phyloP scores from a whole-genome alignment of 2,113 vertebrate genomes.

The Pseudopodoces humilis region DNA sequence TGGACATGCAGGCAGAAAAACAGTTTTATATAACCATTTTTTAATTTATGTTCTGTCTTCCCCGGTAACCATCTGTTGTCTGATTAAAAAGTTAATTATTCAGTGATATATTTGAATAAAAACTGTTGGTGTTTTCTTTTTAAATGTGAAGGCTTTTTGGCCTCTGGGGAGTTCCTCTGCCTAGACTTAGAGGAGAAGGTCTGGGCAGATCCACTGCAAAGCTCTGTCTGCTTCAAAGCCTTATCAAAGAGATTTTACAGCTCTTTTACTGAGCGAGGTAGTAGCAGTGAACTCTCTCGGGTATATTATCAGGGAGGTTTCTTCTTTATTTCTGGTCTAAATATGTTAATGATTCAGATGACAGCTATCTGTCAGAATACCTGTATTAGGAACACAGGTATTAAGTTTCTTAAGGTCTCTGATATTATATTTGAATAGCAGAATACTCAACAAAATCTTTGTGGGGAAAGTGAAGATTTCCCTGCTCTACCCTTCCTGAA shows the following conservation, averaged over 20 bases:
- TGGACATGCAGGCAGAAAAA: not conserved
- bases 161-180: not conserved
- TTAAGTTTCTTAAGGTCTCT: not conserved
- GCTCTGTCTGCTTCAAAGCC: constrained; percentile 22
- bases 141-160: not conserved
- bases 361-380: not conserved
- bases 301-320: not conserved
- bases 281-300: not conserved
- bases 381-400: not conserved
- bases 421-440: not conserved
- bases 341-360: not conserved
- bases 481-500: not conserved
- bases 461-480: not conserved
- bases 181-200: not conserved
- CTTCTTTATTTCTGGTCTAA: not conserved
- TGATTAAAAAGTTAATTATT: not conserved
- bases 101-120: not conserved
- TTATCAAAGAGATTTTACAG: not conserved
- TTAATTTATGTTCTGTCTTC: not conserved
- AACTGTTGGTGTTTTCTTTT: not conserved
- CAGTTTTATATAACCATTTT: not conserved
- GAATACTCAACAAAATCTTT: not conserved
- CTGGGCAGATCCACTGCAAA: not conserved
- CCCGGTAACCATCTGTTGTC: not conserved
- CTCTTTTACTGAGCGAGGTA: not conserved